These are phyloP conservation scores for Platysternon megacephalum DNA, from an alignment of 2,113 vertebrate species.

Conservation along the genomic window DNA sequence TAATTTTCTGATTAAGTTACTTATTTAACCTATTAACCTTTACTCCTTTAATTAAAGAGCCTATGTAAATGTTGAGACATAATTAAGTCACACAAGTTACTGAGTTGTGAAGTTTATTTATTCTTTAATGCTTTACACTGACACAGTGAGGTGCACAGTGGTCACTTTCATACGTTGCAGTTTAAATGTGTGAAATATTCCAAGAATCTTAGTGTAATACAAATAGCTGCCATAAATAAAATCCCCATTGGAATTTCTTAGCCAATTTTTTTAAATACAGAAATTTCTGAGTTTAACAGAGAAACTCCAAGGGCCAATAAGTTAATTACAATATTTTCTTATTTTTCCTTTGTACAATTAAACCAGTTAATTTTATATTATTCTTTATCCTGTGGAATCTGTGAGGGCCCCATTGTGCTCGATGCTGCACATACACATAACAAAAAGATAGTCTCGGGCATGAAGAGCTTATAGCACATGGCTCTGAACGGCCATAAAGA, in stretches of 20 bases:
- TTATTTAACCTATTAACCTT: constrained; percentile 89
- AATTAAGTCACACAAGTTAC: constrained; percentile 77
- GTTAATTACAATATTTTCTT: neutral
- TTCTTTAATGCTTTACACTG: constrained; percentile 31
- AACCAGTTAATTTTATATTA: neutral
- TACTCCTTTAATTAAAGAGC: constrained; percentile 82
- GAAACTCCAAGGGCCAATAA: neutral
- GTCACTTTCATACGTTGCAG: constrained; percentile 1
- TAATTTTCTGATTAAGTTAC: constrained; percentile 87
- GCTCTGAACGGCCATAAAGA: neutral
- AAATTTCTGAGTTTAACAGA: neutral
- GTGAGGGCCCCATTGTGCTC: neutral
- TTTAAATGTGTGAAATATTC: neutral
- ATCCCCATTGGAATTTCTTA: neutral
- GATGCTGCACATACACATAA: neutral
- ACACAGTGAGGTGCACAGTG: neutral
- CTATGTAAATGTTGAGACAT: constrained; percentile 83
- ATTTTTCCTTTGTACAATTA: neutral
- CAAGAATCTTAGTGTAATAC: neutral
- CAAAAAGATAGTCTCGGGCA: neutral
- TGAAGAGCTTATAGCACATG: neutral
- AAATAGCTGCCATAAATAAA: neutral
- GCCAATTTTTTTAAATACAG: neutral
- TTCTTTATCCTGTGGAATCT: neutral
- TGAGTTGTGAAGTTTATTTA: constrained; percentile 41